Percentiles rank a stretch among this genome's conserved stretches.
Conservation (phyloP, 2,797 vertebrate species). For the Sparidentex hasta region DNA sequence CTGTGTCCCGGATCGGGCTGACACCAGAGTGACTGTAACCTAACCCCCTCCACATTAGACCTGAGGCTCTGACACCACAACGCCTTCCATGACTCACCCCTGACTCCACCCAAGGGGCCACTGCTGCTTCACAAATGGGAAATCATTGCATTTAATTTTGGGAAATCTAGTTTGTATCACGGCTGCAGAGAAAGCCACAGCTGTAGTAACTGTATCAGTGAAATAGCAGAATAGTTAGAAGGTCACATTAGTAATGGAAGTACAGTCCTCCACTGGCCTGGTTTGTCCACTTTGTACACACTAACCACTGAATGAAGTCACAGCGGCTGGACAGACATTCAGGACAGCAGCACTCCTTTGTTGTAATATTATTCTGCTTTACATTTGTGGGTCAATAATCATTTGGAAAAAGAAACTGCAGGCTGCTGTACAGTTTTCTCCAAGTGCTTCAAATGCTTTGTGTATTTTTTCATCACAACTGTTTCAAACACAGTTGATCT, state of each 20-base stretch:
- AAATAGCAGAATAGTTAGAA: not conserved
- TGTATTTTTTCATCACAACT: no score
- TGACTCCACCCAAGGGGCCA: conserved; percentile 31
- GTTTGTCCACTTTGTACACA: not conserved
- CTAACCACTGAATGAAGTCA: not conserved
- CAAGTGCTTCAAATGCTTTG: not conserved
- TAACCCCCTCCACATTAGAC: conserved; percentile 35
- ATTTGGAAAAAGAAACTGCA: not conserved
- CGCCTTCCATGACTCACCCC: conserved; percentile 30
- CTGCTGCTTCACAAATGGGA: conserved; percentile 16
- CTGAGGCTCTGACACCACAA: conserved; percentile 32
- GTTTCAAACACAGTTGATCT: not conserved
- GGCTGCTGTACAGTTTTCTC: not conserved
- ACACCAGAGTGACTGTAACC: conserved; percentile 55
- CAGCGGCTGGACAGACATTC: not conserved
- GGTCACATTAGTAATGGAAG: not conserved
- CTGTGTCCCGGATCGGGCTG: conserved; percentile 20
- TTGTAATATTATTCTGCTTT: not conserved
- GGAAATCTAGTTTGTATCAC: not conserved
- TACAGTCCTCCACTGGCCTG: not conserved
- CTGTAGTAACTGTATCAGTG: not conserved
- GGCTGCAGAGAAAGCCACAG: not conserved
- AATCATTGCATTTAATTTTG: not conserved
- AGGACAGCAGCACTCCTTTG: not conserved
- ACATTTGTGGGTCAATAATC: not conserved